Base-by-base conservation (phyloP, 2,888 invertebrate species). In the Eupithecia insigniata region DNA sequence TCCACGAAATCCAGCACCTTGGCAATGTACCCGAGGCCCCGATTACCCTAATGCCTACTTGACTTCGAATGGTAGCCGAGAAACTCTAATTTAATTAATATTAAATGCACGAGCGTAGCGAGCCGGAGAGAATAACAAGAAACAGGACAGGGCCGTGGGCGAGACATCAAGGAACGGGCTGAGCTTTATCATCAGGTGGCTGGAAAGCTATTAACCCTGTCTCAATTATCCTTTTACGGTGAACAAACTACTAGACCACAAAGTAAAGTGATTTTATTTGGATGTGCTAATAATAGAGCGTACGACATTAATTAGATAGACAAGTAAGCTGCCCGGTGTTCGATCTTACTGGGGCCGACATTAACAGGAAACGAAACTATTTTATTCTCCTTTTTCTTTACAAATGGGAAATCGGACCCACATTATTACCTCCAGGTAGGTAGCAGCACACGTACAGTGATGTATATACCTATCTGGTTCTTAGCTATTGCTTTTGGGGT, bases 361-460 rank as follows among this genome's bases (percentile, higher is more conserved):
- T 88, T 87, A 87, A 84, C 85, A 83, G 83, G 78, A 80, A 79
- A 81, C 81, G 79, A 80, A 82, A 81, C 81, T 80, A 78, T 82
- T 83, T 82, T 82, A 86, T 86, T 86, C 81, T 82, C 81, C 81
- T 82, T 87, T 87, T 84, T 83, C 85, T 85, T 88, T 85, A 85
- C 84, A 87, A 86, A 89, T 87, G 85, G 84, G 86, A 85, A 87
- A 87, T 85, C 83, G 85, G 83, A 83, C 84, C 84, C 82, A 83
- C 85, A 85, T 88, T 87, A 87, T 85, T 85, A 87, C 76, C 72
- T 32, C 67, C 61, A 74, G 67, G 71, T 73, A 51, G 70, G 60
- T 71, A 75, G 46, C 46, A 67, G 74, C 66, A 73, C 69, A 72
- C 73, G 74, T 32, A 36, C 26, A 55, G 12, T 26, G 55, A 55